Evolutionary conservation across 2,797 vertebrate genomes (phyloP), one percentile per base, ranked within the genome.

Genomic region (Thamnophis elegans): DNA sequence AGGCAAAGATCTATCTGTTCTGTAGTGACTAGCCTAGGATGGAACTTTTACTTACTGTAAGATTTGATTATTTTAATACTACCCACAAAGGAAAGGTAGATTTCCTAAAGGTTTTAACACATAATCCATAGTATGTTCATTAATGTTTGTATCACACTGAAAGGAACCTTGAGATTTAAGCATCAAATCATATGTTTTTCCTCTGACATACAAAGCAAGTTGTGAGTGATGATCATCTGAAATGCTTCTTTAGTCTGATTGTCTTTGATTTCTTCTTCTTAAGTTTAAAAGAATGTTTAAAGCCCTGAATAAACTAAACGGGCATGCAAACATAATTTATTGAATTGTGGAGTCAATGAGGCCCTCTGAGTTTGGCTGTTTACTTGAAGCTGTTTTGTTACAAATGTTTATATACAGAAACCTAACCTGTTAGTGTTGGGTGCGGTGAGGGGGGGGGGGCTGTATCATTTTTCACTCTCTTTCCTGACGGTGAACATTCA

Each of bases 361-460:
- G 2, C 16, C 68, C n/a, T 73, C 32, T 36, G 68, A 73, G 16
- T 16, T 36, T 36, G 6, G 16, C 3, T 36, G 32, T 36, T 36
- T 73, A 20, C 68, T 73, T 18, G 32, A 73, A 73, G 68, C 32
- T 36, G 16, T 36, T 73, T 68, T 65, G n/a, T 73, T 73, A 73
- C 32, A 7, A 32, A 8, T 36, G 32, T 9, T 73, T 73, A 73
- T 36, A 73, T 73, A 9, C 68, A 73, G 68, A 73, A 73, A 73
- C 14, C 32, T 73, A 73, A 73, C 32, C 16, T 73, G 32, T 36
- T 73, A 73, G 16, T 36, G 16, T 36, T 68, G 65, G n/a, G 14
- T 0, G 5, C 1, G n/a, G 1, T 4, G 47, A 51, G 47, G 47
- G 42, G 47, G 47, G 47, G 1, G 47, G 47, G 47, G 1, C 0